These are phyloP conservation scores for Hippoglossus stenolepis DNA, from an alignment of 2,113 vertebrate genomes.

Conservation along the genomic window DNA sequence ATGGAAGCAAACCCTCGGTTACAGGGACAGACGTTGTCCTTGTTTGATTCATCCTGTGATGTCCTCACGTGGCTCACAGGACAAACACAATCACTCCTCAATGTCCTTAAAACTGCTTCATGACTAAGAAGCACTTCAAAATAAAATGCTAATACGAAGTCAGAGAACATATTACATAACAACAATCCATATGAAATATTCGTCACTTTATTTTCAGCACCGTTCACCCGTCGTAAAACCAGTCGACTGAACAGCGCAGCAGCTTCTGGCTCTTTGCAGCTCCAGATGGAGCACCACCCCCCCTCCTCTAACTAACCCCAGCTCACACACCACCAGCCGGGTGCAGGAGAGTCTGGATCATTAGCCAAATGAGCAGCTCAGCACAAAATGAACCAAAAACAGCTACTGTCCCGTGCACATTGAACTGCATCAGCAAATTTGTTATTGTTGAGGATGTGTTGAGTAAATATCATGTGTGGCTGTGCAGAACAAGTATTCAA, in stretches of 20 bases:
- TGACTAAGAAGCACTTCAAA: neutral
- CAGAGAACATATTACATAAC: too few relatives aligned
- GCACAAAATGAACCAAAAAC: neutral
- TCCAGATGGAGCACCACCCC: constrained; percentile 10
- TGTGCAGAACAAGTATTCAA: too few relatives aligned
- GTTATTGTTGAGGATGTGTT: too few relatives aligned
- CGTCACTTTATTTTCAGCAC: neutral
- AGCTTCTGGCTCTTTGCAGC: constrained; percentile 1
- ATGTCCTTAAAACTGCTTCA: neutral
- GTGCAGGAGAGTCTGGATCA: neutral
- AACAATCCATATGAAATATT: too few relatives aligned
- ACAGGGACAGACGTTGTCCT: constrained; percentile 26
- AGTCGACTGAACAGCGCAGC: too few relatives aligned
- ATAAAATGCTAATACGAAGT: neutral
- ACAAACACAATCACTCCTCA: neutral
- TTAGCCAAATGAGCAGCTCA: constrained; percentile 1
- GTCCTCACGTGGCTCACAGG: neutral
- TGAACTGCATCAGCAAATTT: too few relatives aligned
- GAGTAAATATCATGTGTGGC: neutral
- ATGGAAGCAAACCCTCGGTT: constrained; percentile 8
- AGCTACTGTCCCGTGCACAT: neutral
- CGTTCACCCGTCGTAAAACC: neutral
- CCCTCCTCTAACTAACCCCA: neutral
- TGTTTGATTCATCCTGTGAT: neutral
- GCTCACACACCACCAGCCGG: neutral